Base-by-base conservation (phyloP, 2,797 vertebrate species). In the Ceryle rudis region DNA sequence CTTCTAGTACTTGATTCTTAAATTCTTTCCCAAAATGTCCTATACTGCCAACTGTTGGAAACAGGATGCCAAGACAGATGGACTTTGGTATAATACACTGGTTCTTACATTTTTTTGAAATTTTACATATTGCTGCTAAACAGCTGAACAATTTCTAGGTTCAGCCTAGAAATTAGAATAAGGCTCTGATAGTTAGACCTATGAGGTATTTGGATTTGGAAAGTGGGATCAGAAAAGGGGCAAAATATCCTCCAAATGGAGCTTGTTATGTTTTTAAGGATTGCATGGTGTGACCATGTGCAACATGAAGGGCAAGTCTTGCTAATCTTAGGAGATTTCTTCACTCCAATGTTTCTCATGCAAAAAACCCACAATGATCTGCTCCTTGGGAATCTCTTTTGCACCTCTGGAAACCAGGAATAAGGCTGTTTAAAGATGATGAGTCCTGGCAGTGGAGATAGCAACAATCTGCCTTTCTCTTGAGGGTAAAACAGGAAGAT, bases 381-480 rank as follows among this genome's bases (percentile, higher is more conserved):
- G n/a, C 58, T 95, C 49, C 29, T 88, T 70, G 42, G 0, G 5
- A 86, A 54, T 67, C 60, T 82, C 70, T 88, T 75, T 83, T 92
- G 73, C 49, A 95, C 90, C 74, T 89, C 81, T 95, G 77, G 57
- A 92, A 89, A 78, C 14, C 19, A 67, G 47, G 55, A 95, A 57
- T 88, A 73, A 90, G 62, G 47, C 46, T 82, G 10, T 51, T 92
- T 81, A 89, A 67, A 86, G 37, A 67, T 71, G 83, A 90, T 37
- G 47, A 82, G 33, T 74, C 41, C 83, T 93, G 95, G 70, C 89
- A 89, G 54, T 70, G 72, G 77, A 89, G 73, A 89, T 41, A 61
- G 85, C 4, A 11, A 72, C 58, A 83, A 49, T 89, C 86, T 96
- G 93, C 67, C 83, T 89, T 92, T 73, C 62, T 91, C 49, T 90